Evolutionary conservation across 1,140 invertebrate genomes (phyloP).

Genomic region (Dolichoris vasculosae): DNA sequence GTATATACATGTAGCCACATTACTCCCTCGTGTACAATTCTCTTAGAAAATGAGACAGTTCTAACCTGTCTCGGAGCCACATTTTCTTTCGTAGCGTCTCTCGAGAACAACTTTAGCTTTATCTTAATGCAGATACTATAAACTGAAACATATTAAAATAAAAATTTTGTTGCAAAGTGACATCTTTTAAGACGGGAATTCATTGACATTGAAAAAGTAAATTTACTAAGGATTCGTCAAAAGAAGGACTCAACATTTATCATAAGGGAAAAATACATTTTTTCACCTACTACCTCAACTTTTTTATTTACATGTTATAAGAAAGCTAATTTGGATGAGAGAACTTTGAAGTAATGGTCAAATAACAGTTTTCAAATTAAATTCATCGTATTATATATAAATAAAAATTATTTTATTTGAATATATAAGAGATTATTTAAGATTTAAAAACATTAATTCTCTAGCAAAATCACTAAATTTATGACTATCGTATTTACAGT

Average conservation of each 20-base stretch:
- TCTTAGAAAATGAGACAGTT: conserved; percentile 44
- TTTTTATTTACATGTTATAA: neutral
- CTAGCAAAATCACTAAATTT: too few relatives aligned
- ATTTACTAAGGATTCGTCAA: neutral
- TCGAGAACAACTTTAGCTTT: conserved; percentile 38
- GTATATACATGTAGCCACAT: neutral
- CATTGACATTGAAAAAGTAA: neutral
- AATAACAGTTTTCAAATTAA: too few relatives aligned
- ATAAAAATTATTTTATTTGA: too few relatives aligned
- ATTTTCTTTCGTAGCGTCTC: conserved; percentile 11
- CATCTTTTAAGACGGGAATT: neutral
- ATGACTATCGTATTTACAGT: too few relatives aligned
- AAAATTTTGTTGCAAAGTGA: neutral
- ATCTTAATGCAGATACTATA: conserved; percentile 40
- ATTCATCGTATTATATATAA: too few relatives aligned
- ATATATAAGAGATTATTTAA: too few relatives aligned
- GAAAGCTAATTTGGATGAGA: too few relatives aligned
- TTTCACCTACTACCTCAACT: neutral
- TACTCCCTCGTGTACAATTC: conserved; percentile 46
- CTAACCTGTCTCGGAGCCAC: conserved; percentile 16
- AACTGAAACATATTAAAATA: conserved; percentile 10
- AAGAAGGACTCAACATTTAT: neutral
- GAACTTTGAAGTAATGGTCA: too few relatives aligned
- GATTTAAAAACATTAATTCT: too few relatives aligned
- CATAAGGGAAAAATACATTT: neutral